Conservation (phyloP, 2,113 vertebrate genomes). For the Oreocharis arfaki region DNA sequence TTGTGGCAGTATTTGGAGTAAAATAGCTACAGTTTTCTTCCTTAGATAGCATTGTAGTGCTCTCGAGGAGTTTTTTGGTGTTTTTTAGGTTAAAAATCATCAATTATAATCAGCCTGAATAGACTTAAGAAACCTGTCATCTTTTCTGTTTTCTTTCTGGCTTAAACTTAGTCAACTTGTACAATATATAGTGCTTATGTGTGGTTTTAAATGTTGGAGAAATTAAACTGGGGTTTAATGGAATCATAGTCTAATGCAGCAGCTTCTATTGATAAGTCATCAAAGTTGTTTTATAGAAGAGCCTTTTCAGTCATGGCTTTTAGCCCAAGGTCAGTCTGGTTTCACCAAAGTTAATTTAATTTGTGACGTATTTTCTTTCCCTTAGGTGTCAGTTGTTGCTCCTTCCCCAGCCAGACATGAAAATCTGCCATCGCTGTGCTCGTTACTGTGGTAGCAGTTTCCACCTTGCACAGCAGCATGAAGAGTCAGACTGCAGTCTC, state of each 20-base stretch:
- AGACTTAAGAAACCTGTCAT: not conserved
- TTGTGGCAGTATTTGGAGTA: not conserved
- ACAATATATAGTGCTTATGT: not conserved
- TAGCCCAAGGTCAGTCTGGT: not conserved
- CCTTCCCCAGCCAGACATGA: not conserved
- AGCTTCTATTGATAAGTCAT: slow-evolving; percentile 4
- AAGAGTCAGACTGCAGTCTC: slow-evolving; percentile 35
- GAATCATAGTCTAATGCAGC: not conserved
- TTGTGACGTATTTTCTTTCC: not conserved
- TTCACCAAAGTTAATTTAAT: not conserved
- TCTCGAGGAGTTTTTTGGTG: not conserved
- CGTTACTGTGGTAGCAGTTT: not conserved
- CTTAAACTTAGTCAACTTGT: not conserved
- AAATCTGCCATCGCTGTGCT: not conserved
- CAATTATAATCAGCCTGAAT: not conserved
- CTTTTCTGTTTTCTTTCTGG: not conserved
- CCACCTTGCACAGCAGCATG: not conserved
- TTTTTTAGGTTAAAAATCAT: not conserved
- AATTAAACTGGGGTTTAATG: not conserved
- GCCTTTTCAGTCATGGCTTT: not conserved
- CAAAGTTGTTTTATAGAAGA: slow-evolving; percentile 3
- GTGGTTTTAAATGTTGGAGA: not conserved
- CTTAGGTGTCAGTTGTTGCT: slow-evolving; percentile 1
- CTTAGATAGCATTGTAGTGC: not conserved
- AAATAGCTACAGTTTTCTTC: not conserved